Base-by-base conservation (phyloP, 2,888 invertebrate species). In the Machimus atricapillus region DNA sequence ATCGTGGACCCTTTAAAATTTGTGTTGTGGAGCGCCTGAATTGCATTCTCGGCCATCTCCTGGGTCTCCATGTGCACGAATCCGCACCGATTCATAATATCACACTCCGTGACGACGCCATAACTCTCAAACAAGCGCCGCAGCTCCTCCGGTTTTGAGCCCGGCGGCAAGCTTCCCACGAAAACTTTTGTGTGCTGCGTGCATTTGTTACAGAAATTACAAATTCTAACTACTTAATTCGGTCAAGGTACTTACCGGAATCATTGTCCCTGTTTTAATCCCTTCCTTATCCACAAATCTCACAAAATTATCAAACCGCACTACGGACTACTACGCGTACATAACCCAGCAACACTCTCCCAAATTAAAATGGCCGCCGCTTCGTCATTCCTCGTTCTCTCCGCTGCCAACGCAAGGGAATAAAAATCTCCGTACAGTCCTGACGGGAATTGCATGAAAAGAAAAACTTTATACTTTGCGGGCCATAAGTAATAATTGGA, bases 51-150 rank as follows among this genome's bases (percentile, higher is more conserved):
- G 3, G 98, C 98, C 92, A 97, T 95, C 85, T 97, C 96, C 90
- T 95, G 95, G 27, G 96, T 95, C 91, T 96, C 96, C 95, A 97
- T 96, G 93, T 98, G 98, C 82, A 98, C 97, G 93, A 98, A 98
- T 12, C 98, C 98, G 92, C 97, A 98, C 88, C 97, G 95, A 92
- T 98, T 98, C 93, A 98, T 96, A 87, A 98, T 97, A 91, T 98
- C 98, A 92, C 98, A 98, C 93, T 98, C 98, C 23, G 96, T 96
- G 7, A 98, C 98, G 87, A 94, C 94, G 77, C 98, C 98, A 92
- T 96, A 97, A 85, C 96, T 95, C 89, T 96, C 95, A 93, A 98
- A 98, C 82, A 98, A 93, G 89, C 95, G 95, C 78, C 96, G 94
- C 77, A 98, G 94, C 90, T 98, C 97, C 90, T 97, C 96, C 86